phyloP scores from a whole-genome alignment of 2,797 vertebrate genomes.

The Poeciliopsis turneri region DNA sequence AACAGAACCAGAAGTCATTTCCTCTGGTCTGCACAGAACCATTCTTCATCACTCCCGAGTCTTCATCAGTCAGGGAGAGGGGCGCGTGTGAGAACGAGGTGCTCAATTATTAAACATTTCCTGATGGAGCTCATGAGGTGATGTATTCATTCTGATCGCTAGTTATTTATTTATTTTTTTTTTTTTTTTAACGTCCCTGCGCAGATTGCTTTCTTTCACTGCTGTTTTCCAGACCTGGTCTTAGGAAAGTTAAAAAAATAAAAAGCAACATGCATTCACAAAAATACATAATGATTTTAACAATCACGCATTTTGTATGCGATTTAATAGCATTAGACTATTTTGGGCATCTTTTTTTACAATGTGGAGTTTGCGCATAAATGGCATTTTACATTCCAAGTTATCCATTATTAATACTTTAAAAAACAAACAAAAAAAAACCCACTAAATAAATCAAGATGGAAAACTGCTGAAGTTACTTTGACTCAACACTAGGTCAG shows the following conservation, averaged over 20 bases:
- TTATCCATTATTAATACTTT: background rate
- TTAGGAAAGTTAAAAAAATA: background rate
- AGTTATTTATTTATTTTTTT: no score
- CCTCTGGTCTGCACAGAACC: background rate
- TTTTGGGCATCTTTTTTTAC: background rate
- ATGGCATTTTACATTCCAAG: background rate
- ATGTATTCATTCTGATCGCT: background rate
- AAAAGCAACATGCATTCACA: background rate
- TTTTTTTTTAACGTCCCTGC: background rate
- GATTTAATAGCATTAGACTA: background rate
- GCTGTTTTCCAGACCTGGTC: background rate
- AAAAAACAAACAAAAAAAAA: no score
- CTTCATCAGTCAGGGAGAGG: background rate
- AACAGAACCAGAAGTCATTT: background rate
- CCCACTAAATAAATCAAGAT: background rate
- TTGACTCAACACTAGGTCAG: background rate
- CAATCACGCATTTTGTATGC: background rate
- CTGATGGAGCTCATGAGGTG: constrained; percentile 34
- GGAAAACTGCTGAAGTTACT: background rate
- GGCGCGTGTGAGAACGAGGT: constrained; percentile 1
- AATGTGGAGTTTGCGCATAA: background rate
- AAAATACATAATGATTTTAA: background rate
- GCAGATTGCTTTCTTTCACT: background rate
- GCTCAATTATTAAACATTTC: constrained; percentile 67
- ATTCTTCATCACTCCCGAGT: constrained; percentile 17